A percentile compares a stretch with the other conserved stretches of the same genome.
Evolutionary conservation across 2,888 invertebrate genomes (phyloP).

Genomic region (Ryuthela nishihirai): DNA sequence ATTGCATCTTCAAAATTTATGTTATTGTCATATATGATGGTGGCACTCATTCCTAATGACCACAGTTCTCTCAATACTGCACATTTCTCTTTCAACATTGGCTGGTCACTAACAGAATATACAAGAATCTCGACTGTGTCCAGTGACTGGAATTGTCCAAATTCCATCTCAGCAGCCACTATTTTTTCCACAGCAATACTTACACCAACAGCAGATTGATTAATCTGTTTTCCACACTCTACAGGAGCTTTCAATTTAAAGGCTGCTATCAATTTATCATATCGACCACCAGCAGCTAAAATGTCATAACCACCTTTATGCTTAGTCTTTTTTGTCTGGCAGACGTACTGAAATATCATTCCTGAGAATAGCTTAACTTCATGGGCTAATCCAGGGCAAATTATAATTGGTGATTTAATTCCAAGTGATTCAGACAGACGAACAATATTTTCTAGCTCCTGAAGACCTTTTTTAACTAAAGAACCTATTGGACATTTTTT

Average conservation of each 20-base stretch:
- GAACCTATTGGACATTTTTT: constrained; percentile 65
- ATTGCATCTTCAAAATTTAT: constrained; percentile 64
- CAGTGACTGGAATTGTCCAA: constrained; percentile 49
- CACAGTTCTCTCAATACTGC: constrained; percentile 63
- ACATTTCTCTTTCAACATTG: constrained; percentile 56
- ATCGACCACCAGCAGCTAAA: constrained; percentile 84
- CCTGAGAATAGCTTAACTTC: constrained; percentile 64
- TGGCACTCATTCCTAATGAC: constrained; percentile 64
- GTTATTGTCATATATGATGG: constrained; percentile 58
- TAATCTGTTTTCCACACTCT: constrained; percentile 44
- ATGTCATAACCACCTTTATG: constrained; percentile 60
- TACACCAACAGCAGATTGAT: constrained; percentile 70
- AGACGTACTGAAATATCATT: constrained; percentile 64
- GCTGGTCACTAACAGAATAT: constrained; percentile 60
- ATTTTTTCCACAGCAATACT: constrained; percentile 79
- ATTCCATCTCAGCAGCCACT: constrained; percentile 57
- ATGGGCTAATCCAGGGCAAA: constrained; percentile 61
- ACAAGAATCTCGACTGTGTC: constrained; percentile 62
- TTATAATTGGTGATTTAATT: constrained; percentile 60
- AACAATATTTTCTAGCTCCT: constrained; percentile 70
- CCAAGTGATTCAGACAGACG: constrained; percentile 68
- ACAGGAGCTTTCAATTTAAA: constrained; percentile 28
- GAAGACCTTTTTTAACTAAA: constrained; percentile 65
- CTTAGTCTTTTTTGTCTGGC: constrained; percentile 58
- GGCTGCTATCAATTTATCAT: constrained; percentile 67